Evolutionary conservation across 2,888 invertebrate species (phyloP), one percentile per base, ranked within the genome.

Genomic region (Leptinotarsa juncta): DNA sequence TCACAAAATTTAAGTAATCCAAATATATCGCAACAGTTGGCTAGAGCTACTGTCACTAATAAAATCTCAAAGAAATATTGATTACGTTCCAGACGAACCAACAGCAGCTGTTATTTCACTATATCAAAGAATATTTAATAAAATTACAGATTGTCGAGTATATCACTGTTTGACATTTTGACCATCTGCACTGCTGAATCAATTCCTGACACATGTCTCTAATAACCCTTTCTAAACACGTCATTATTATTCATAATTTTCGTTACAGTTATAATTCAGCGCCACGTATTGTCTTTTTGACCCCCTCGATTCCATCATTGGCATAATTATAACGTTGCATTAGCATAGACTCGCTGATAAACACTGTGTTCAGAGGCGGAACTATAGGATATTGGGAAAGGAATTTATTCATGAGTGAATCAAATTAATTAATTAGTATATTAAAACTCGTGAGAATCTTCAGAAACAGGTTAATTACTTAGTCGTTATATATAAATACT

Each of bases 161-260:
- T 73, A 73, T 68, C 72, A 73, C 42, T 67, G 48, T 69, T 65
- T 62, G 7, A 42, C 42, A 65, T 71, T 51, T 60, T 69, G 73
- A 73, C 73, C 73, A 73, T 73, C 73, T 73, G 73, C 69, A 20
- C n/a, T 42, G n/a, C 62, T 62, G 16, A 42, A 62, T 32, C 26
- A 50, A 67, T 51, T 53, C 66, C 51, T 62, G 68, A 73, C 68
- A 70, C 69, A 69, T 71, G 74, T 68, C 70, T 57, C 68, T 69
- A 67, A 65, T 73, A 70, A 71, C 76, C 76, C 73, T 71, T 73
- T 62, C 62, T 53, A 70, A 72, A 72, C 72, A 50, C 62, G 66
- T 70, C 70, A 72, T 72, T 75, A 72, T 67, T 65, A 70, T 72
- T 65, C 57, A 74, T 71, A 71, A 57, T 67, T 71, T 71, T 71